These are phyloP conservation scores for Channallabes apus DNA, from an alignment of 2,797 vertebrate genomes.

Conservation along the genomic window DNA sequence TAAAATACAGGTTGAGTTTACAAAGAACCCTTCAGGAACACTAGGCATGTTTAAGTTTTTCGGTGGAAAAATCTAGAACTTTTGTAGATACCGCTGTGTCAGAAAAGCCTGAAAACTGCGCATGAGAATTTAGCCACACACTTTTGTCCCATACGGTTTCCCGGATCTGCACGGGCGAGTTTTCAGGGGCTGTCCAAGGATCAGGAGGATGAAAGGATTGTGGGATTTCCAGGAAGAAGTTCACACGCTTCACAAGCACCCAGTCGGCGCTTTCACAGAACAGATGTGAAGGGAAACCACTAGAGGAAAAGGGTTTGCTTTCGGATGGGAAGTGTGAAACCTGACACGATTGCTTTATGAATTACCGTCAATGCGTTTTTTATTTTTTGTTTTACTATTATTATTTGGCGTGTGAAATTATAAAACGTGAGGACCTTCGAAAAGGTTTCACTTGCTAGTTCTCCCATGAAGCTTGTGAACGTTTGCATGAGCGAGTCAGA, in stretches of 20 bases:
- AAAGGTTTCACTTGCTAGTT: neutral
- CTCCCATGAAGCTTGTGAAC: neutral
- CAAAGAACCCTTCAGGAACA: neutral
- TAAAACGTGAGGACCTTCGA: neutral
- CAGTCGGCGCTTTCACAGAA: slow-evolving; percentile 31
- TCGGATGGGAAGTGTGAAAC: slow-evolving; percentile 41
- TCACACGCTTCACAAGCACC: neutral
- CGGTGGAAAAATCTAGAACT: neutral
- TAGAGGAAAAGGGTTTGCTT: slow-evolving; percentile 6
- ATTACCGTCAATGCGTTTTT: neutral
- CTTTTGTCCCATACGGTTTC: neutral
- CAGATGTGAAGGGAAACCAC: slow-evolving; percentile 12
- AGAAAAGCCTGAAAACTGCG: neutral
- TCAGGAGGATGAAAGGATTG: slow-evolving; percentile 10
- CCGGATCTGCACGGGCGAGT: neutral
- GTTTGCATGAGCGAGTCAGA: slow-evolving; percentile 23
- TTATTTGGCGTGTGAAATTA: neutral
- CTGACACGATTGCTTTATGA: neutral
- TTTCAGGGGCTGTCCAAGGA: slow-evolving; percentile 31
- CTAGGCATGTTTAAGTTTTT: neutral
- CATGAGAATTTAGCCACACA: neutral
- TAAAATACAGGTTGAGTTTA: neutral
- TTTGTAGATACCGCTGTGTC: neutral
- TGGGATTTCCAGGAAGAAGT: slow-evolving; percentile 43
- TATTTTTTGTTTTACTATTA: neutral